Evolutionary conservation across 2,888 invertebrate genomes (phyloP), one percentile per base, ranked within the genome.

Genomic region (Gasteruption jaculator): DNA sequence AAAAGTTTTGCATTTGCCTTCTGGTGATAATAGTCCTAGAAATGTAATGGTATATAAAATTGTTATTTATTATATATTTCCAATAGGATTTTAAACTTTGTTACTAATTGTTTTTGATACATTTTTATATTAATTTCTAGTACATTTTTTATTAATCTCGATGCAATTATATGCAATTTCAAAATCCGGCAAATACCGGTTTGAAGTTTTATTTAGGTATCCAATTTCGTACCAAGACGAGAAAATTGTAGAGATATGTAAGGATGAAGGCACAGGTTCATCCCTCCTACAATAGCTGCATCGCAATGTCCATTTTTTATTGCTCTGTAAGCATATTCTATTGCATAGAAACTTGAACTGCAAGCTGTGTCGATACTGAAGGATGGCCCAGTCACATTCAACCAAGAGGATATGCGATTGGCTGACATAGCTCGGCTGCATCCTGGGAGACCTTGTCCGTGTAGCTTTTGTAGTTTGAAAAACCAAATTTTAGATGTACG

Each of bases 361-460:
- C 95, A 96, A 0, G 95, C 95, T 0, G 94, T 91, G 71, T 96
- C 95, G 7, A 91, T 76, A 1, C 86, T 78, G 72, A 84, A 89
- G 4, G 92, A 91, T 0, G 94, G 94, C 0, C 95, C 93, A 56
- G 85, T 85, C 11, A 91, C 76, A 18, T 92, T 92, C 46, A 95
- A 77, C 73, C 84, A 85, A 69, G 88, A 94, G 1, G 92, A 92
- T 49, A 96, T 79, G 38, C 93, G 80, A 71, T 93, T 91, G 10
- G 93, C 86, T 63, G 93, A 78, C 91, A 94, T 92, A 4, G 91
- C 90, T 47, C 92, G 81, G 54, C 90, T 88, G 71, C 91, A 91
- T 24, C 94, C 83, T 19, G 80, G 80, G 62, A 83, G 74, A 41
- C 77, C 77, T 58, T 82, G 82, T n/a, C 82, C 82, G 41, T 73